These are phyloP conservation scores for Peromyscus nudipes DNA, from an alignment of 2,797 vertebrate genomes.

Conservation along the genomic window DNA sequence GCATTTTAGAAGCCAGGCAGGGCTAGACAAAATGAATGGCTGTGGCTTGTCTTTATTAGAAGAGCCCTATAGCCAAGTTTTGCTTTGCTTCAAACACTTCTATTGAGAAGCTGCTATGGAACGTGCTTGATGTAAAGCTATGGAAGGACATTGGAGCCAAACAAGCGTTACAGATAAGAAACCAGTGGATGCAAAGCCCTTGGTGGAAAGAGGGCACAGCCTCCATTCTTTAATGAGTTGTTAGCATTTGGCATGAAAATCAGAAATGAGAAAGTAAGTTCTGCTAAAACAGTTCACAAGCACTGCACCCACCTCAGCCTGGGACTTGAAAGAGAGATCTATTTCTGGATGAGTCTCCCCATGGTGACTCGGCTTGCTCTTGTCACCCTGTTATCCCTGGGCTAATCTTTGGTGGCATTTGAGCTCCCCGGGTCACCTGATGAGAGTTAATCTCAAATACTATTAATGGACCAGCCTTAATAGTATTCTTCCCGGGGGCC, in stretches of 20 bases:
- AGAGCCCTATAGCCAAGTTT: not conserved
- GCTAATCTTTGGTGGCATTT: not conserved
- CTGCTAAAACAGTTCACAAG: not conserved
- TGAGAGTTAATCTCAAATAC: not conserved
- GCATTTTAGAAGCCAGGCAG: slow-evolving; percentile 65
- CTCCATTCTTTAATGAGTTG: not conserved
- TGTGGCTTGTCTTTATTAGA: slow-evolving; percentile 46
- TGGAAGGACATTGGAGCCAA: not conserved
- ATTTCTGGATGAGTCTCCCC: not conserved
- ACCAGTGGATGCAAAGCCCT: not conserved
- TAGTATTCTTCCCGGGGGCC: too few species aligned
- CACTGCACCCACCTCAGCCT: not conserved
- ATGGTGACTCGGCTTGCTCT: not conserved
- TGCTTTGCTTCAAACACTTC: not conserved
- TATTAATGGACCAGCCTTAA: too few species aligned
- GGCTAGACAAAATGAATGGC: slow-evolving; percentile 40
- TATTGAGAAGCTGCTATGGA: slow-evolving; percentile 14
- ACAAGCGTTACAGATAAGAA: not conserved
- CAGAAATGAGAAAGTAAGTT: not conserved
- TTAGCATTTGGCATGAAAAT: slow-evolving; percentile 37
- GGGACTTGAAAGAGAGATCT: not conserved
- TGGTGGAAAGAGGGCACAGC: not conserved
- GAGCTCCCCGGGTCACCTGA: not conserved
- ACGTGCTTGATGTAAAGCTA: not conserved
- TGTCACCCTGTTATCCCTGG: not conserved